These are phyloP conservation scores for Sebastes goodei DNA, from an alignment of 2,797 vertebrate species.

Conservation along the genomic window DNA sequence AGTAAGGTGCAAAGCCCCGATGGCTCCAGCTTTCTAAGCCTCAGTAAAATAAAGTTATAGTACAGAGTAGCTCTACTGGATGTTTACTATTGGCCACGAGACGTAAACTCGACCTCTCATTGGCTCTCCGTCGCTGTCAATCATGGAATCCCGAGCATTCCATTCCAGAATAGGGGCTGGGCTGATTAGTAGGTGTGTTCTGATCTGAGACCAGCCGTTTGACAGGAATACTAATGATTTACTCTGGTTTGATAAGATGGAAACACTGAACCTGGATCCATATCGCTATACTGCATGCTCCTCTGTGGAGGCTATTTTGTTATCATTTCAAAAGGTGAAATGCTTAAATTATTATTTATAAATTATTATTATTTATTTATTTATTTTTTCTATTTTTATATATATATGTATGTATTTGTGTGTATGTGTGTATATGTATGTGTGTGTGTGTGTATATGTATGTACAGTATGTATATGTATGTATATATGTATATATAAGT, in stretches of 20 bases:
- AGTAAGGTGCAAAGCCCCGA: slow-evolving; percentile 54
- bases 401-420: too few species aligned
- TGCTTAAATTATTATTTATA: too few species aligned
- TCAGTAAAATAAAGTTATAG: slow-evolving; percentile 50
- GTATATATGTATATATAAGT: too few species aligned
- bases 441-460: too few species aligned
- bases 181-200: not conserved
- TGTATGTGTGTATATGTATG: too few species aligned
- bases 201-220: slow-evolving; percentile 39
- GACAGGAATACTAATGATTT: not conserved
- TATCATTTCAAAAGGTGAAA: not conserved
- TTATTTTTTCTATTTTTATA: too few species aligned
- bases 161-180: slow-evolving; percentile 56
- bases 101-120: slow-evolving; percentile 43
- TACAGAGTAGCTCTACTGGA: not conserved
- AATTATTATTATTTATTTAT: too few species aligned
- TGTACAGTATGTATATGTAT: too few species aligned
- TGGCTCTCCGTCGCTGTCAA: slow-evolving; percentile 61
- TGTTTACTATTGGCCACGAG: slow-evolving; percentile 67
- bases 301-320: not conserved
- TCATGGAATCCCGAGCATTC: slow-evolving; percentile 59
- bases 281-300: not conserved
- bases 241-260: not conserved
- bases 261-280: not conserved
- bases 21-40: slow-evolving; percentile 8